phyloP scores from a whole-genome alignment of 2,888 invertebrate species.

The Acrocyrtus sp. region DNA sequence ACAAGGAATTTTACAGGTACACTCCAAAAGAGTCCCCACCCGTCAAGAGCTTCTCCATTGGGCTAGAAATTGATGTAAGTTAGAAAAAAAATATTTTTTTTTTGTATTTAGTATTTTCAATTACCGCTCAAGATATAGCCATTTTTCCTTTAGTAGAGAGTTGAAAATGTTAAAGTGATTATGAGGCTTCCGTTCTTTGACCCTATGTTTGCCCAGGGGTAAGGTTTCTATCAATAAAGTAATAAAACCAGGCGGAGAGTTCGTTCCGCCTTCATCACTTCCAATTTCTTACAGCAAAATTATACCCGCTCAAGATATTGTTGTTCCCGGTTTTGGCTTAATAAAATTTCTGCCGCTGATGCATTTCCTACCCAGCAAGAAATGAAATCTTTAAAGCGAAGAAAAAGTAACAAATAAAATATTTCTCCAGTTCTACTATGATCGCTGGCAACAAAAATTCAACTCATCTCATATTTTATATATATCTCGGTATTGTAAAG shows the following conservation, averaged over 20 bases:
- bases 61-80: constrained; percentile 49
- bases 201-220: background rate
- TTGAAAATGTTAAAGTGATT: background rate
- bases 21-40: constrained; percentile 62
- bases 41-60: constrained; percentile 57
- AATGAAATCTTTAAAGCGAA: too few species aligned
- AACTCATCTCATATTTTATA: background rate
- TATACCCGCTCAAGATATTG: too few species aligned
- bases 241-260: background rate
- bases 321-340: too few species aligned
- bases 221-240: background rate
- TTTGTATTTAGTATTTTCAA: background rate
- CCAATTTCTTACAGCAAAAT: too few species aligned
- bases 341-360: too few species aligned
- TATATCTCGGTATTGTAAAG: background rate
- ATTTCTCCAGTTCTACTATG: too few species aligned
- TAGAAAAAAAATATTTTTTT: background rate
- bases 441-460: background rate
- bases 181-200: background rate
- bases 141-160: background rate
- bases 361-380: too few species aligned
- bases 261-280: background rate
- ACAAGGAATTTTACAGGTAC: constrained; percentile 63
- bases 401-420: too few species aligned
- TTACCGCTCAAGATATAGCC: too few species aligned